Base-by-base conservation (phyloP, 2,113 vertebrate genomes). In the Phaethon lepturus region DNA sequence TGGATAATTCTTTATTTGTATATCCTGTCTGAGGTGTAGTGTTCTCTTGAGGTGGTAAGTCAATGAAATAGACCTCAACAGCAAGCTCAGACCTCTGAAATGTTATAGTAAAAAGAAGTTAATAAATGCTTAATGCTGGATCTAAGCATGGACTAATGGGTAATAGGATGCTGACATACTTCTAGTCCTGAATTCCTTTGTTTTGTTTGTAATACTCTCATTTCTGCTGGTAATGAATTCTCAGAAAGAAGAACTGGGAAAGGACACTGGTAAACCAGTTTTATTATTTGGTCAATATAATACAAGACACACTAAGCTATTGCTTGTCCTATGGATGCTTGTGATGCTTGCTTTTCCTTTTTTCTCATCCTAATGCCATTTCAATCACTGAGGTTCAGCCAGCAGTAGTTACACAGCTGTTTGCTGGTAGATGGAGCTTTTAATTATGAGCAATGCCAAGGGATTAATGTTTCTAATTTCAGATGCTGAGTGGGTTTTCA, bases 381-480 rank as follows among this genome's bases (percentile, higher is more conserved):
- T 80, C 56, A 85, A 91, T 60, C 47, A 52, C 44, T 10, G 83
- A 74, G 56, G 29, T 83, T 67, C 33, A 74, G 67, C 31, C 60
- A 89, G 76, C 22, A 42, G 55, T 38, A 91, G 83, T 84, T 80
- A 78, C 44, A 22, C n/a, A 95, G 86, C 47, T 76, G 40, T 85
- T 75, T 69, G 42, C 58, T 94, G 53, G 22, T 90, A 91, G 81
- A 87, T 82, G 77, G 52, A 72, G 49, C 26, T 40, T 95, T 91
- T 87, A 91, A 67, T 90, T 93, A 42, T 23, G 14, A 62, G 33
- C 66, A 75, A 3, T 75, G 64, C 80, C n/a, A 11, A 35, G 58
- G 81, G 58, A 87, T 81, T 95, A 77, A 74, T 44, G 26, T 26
- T 95, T 96, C 73, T 85, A 55, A 91, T 87, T 89, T 81, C 60